Evolutionary conservation across 2,888 invertebrate genomes (phyloP).

Genomic region (Drosophila peninsularis): DNA sequence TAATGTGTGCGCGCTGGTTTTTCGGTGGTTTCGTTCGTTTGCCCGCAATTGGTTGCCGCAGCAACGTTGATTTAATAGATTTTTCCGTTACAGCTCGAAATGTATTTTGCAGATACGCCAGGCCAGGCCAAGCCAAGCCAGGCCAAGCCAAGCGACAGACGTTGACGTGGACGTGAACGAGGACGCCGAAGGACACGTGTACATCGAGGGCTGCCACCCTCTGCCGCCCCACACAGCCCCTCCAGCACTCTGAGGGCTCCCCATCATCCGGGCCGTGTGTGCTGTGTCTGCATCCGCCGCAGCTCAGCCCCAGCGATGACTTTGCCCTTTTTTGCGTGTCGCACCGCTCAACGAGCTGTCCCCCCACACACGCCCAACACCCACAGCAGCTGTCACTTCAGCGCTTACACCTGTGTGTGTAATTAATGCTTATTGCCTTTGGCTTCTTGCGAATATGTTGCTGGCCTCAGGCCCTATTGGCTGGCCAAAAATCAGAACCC

Average conservation of each 20-base stretch:
- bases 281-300: conserved; percentile 31
- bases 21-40: conserved; percentile 83
- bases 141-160: conserved; percentile 17
- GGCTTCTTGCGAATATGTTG: conserved; percentile 46
- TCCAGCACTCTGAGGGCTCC: neutral
- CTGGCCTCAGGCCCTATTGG: conserved; percentile 26
- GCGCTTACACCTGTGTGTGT: conserved; percentile 22
- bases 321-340: conserved; percentile 57
- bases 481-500: conserved; percentile 48
- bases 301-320: conserved; percentile 20
- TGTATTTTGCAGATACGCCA: conserved; percentile 77
- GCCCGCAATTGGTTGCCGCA: conserved; percentile 84
- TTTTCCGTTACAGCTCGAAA: conserved; percentile 81
- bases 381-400: conserved; percentile 28
- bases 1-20: conserved; percentile 44
- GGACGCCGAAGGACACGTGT: conserved; percentile 46
- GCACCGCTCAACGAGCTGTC: conserved; percentile 33
- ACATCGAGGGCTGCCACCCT: conserved; percentile 19
- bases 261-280: conserved; percentile 18
- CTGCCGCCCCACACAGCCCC: neutral
- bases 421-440: conserved; percentile 60
- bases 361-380: neutral
- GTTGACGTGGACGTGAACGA: conserved; percentile 34
- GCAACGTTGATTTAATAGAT: conserved; percentile 85
- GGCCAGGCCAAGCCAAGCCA: conserved; percentile 34